Evolutionary conservation across 2,888 invertebrate genomes (phyloP).

Genomic region (Brenthis daphne): DNA sequence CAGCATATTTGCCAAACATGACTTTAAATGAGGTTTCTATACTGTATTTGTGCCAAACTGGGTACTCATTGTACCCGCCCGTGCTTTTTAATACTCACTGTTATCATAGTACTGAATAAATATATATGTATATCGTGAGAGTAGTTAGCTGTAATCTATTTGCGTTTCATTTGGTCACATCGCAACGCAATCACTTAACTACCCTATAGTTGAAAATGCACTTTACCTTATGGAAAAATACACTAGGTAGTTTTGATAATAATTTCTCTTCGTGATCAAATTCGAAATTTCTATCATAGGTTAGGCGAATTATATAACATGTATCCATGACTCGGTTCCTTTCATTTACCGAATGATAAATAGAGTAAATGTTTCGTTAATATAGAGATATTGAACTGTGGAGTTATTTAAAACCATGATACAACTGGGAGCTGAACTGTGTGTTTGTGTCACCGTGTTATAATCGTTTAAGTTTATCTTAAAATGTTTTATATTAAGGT

Average conservation of each 20-base stretch:
- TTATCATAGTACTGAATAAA: slow-evolving; percentile 50
- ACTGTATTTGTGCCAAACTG: slow-evolving; percentile 74
- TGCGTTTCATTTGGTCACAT: slow-evolving; percentile 70
- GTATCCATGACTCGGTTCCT: slow-evolving; percentile 62
- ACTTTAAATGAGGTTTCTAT: slow-evolving; percentile 31
- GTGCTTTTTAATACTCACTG: slow-evolving; percentile 60
- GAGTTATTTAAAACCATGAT: slow-evolving; percentile 47
- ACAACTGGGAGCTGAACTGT: slow-evolving; percentile 39
- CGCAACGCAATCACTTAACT: slow-evolving; percentile 65
- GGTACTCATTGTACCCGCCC: slow-evolving; percentile 58
- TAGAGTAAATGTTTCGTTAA: slow-evolving; percentile 51
- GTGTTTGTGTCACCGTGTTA: slow-evolving; percentile 11
- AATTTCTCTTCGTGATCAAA: slow-evolving; percentile 81
- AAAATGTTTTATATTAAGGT: too few species aligned
- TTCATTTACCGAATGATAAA: slow-evolving; percentile 56
- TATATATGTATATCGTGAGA: slow-evolving; percentile 60
- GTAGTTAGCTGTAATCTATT: slow-evolving; percentile 77
- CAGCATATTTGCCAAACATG: slow-evolving; percentile 30
- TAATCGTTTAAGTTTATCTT: not conserved
- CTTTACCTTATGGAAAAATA: slow-evolving; percentile 70
- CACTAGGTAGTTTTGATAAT: slow-evolving; percentile 81
- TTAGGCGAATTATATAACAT: slow-evolving; percentile 78
- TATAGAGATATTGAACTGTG: slow-evolving; percentile 52
- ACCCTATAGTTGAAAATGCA: slow-evolving; percentile 77
- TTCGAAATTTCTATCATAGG: slow-evolving; percentile 81